Evolutionary conservation across 2,113 vertebrate genomes (phyloP).

Genomic region (Semicossyphus pulcher): DNA sequence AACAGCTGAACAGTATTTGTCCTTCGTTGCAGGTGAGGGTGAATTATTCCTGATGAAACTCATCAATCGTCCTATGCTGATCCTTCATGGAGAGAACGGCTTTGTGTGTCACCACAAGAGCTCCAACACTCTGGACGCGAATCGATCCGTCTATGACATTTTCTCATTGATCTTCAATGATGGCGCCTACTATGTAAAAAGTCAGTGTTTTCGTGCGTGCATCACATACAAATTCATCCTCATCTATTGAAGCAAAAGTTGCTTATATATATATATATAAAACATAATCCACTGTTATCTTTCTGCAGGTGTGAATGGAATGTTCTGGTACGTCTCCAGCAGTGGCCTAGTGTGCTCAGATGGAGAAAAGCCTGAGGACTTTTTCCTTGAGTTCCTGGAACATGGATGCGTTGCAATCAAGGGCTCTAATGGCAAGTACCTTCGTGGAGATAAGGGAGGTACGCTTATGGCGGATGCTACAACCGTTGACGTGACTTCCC

Average conservation of each 20-base stretch:
- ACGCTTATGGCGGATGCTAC: slow-evolving; percentile 89
- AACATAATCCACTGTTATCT: not conserved
- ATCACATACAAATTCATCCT: not conserved
- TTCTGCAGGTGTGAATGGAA: slow-evolving; percentile 86
- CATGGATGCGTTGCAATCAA: slow-evolving; percentile 91
- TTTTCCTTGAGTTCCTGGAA: slow-evolving; percentile 93
- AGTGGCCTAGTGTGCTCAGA: slow-evolving; percentile 90
- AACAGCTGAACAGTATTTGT: not conserved
- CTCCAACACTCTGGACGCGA: slow-evolving; percentile 92
- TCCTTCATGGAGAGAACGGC: slow-evolving; percentile 91
- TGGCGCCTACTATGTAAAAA: slow-evolving; percentile 94
- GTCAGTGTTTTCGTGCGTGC: slow-evolving; percentile 75
- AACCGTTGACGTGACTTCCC: slow-evolving; percentile 80
- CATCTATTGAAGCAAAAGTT: not conserved
- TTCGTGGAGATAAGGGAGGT: slow-evolving; percentile 92
- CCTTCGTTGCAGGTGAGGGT: slow-evolving; percentile 84
- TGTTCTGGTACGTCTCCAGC: slow-evolving; percentile 92
- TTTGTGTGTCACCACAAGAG: slow-evolving; percentile 94
- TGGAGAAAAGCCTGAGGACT: slow-evolving; percentile 92
- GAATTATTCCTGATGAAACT: slow-evolving; percentile 94
- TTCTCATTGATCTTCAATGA: slow-evolving; percentile 92
- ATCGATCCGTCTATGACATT: slow-evolving; percentile 93
- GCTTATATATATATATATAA: not conserved
- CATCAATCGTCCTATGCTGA: slow-evolving; percentile 95
- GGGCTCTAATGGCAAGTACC: slow-evolving; percentile 89